Percentiles rank a stretch among this genome's conserved stretches.
Conservation (phyloP, 1,140 invertebrate species). For the Littorina saxatilis region DNA sequence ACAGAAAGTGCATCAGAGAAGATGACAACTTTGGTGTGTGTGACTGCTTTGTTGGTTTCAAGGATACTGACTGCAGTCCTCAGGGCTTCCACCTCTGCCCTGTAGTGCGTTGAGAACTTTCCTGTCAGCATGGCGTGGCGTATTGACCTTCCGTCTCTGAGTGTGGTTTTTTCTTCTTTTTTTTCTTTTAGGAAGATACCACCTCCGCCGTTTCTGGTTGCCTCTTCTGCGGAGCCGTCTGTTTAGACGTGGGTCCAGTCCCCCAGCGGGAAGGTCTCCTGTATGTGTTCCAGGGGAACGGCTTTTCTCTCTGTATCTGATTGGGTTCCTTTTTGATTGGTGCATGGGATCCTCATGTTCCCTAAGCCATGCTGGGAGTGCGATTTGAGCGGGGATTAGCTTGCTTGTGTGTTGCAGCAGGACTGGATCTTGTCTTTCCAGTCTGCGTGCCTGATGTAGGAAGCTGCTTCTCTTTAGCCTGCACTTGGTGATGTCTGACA, state of each 20-base stretch:
- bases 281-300: neutral
- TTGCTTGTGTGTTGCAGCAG: neutral
- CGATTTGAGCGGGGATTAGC: neutral
- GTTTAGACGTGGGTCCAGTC: neutral
- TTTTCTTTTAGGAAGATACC: neutral
- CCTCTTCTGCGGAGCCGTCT: conserved; percentile 9
- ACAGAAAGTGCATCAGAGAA: conserved; percentile 14
- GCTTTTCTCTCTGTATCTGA: neutral
- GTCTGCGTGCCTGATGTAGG: neutral
- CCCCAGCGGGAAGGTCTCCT: neutral
- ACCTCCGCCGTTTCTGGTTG: conserved; percentile 6
- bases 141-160: neutral
- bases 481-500: conserved; percentile 6
- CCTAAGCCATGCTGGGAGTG: neutral
- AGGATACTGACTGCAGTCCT: neutral
- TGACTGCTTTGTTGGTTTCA: neutral
- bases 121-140: neutral
- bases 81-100: neutral
- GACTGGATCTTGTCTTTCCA: conserved; percentile 1
- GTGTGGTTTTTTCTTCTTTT: too few species aligned
- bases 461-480: neutral
- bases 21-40: too few species aligned
- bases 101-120: conserved; percentile 1
- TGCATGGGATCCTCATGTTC: neutral
- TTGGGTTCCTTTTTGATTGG: neutral